phyloP scores from a whole-genome alignment of 2,888 invertebrate species.

The Phortica magna region DNA sequence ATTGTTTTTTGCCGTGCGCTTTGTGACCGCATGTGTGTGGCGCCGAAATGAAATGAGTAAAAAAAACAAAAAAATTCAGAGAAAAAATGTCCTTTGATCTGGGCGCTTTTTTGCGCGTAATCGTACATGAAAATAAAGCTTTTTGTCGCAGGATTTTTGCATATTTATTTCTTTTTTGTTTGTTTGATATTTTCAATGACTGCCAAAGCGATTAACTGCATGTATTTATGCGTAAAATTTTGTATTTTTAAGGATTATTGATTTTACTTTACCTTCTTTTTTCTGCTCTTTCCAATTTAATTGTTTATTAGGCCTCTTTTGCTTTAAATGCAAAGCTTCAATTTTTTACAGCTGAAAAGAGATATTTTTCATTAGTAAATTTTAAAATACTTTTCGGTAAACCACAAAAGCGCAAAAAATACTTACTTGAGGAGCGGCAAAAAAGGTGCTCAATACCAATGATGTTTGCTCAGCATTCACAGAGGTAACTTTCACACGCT shows the following conservation, averaged over 20 bases:
- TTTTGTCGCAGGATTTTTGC: not conserved
- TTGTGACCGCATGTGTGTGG: slow-evolving; percentile 7
- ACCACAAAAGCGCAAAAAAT: too few relatives aligned
- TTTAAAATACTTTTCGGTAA: too few relatives aligned
- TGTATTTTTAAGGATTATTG: slow-evolving; percentile 69
- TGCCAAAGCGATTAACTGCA: slow-evolving; percentile 23
- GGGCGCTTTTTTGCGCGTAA: slow-evolving; percentile 5
- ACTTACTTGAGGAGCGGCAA: too few relatives aligned
- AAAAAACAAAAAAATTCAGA: slow-evolving; percentile 3
- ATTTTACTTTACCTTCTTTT: slow-evolving; percentile 56
- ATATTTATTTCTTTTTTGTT: too few relatives aligned
- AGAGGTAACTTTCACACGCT: not conserved
- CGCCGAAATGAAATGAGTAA: not conserved
- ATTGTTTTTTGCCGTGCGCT: not conserved
- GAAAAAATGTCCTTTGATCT: slow-evolving; percentile 25
- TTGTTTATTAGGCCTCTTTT: slow-evolving; percentile 9
- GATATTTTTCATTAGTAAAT: too few relatives aligned
- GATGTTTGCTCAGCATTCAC: too few relatives aligned
- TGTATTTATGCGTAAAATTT: slow-evolving; percentile 64
- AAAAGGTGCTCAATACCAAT: too few relatives aligned
- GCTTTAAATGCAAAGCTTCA: not conserved
- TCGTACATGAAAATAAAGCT: slow-evolving; percentile 14
- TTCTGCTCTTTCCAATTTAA: slow-evolving; percentile 4
- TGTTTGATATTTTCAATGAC: slow-evolving; percentile 12
- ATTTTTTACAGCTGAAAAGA: not conserved